Evolutionary conservation across 1,140 invertebrate genomes (phyloP), one percentile per base, ranked within the genome.

Genomic region (Centruroides sculpturatus): DNA sequence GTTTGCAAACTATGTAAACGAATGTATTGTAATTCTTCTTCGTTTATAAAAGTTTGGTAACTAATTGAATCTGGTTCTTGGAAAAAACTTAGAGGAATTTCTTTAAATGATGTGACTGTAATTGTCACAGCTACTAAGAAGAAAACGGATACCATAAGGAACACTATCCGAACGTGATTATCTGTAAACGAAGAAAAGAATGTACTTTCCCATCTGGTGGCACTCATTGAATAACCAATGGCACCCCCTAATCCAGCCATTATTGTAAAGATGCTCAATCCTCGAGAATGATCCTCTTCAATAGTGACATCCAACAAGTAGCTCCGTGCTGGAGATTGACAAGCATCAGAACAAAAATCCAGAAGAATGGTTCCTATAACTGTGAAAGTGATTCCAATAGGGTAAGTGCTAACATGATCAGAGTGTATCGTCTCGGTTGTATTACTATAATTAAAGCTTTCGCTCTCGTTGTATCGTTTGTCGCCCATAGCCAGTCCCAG

Each of bases 191-290:
- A 76, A 85, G 85, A 88, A 62, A 93, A 78, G 59, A 81, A 75
- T 0, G 87, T 92, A 51, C 80, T 81, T 70, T 93, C 88, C 93
- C 93, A 98, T 71, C 96, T 87, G 35, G 96, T 86, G 0, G 87
- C 92, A 12, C 92, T 92, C 66, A 97, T 80, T 4, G 86, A 83
- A 71, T 97, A 97, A 0, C 93, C 94, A 71, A 96, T 81, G 66
- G 89, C 89, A 11, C 94, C 93, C 7, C 94, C 94, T 0, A 96
- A 74, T 0, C 93, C 94, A 2, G 93, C 92, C 91, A 97, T 95
- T 60, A 96, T 83, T 0, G 92, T 96, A 68, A 98, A 97, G 3
- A 91, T 94, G 64, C 90, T 95, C 3, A 98, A 74, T 1, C 94
- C 93, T 66, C 82, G 82, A 0, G 90, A 86, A 70, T 97, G 92